Evolutionary conservation across 2,113 vertebrate genomes (phyloP).

Genomic region (Papio anubis): DNA sequence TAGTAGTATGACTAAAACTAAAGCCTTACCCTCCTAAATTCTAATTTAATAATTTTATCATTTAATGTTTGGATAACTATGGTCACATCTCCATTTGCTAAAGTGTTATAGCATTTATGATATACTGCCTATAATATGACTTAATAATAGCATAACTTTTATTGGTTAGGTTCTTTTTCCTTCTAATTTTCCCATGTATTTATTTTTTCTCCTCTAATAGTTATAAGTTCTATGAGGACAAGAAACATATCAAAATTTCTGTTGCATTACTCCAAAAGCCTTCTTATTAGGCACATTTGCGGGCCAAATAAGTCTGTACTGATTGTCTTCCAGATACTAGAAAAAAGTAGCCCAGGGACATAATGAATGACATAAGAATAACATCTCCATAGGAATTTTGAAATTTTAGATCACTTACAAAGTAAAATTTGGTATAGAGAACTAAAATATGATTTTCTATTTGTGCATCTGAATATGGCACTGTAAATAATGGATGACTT

Average conservation of each 20-base stretch:
- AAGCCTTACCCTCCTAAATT: not conserved
- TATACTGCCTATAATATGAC: not conserved
- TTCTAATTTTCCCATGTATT: not conserved
- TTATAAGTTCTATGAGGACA: not conserved
- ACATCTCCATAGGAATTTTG: not conserved
- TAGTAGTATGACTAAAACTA: not conserved
- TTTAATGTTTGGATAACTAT: not conserved
- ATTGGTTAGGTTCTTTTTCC: not conserved
- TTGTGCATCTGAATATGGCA: not conserved
- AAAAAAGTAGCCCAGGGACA: not conserved
- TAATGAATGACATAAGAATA: not conserved
- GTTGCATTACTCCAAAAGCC: not conserved
- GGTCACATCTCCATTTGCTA: not conserved
- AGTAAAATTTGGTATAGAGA: not conserved
- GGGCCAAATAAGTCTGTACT: accelerated
- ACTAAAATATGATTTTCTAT: not conserved
- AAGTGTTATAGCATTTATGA: not conserved
- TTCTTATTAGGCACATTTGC: not conserved
- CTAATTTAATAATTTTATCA: not conserved
- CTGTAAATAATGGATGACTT: not conserved
- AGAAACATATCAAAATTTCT: not conserved
- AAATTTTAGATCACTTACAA: not conserved
- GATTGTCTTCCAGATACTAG: not conserved
- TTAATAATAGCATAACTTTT: not conserved
- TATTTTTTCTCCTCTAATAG: not conserved